Conservation (phyloP, 2,888 invertebrate genomes). For the Melipona bicolor region DNA sequence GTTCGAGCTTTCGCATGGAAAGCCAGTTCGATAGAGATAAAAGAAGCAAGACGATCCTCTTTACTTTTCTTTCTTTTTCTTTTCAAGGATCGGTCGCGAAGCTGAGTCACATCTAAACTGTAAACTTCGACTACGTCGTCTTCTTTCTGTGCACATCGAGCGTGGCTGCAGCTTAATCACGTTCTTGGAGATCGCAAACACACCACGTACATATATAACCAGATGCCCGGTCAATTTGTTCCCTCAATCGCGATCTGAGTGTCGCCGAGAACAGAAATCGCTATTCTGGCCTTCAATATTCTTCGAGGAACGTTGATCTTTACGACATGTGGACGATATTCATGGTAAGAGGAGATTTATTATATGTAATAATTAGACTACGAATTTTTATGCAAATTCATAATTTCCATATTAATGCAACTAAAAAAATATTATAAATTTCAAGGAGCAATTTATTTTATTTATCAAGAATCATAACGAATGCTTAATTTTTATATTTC, state of each 20-base stretch:
- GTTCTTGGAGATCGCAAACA: slow-evolving; percentile 71
- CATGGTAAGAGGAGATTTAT: slow-evolving; percentile 26
- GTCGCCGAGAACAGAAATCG: slow-evolving; percentile 31
- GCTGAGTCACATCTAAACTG: slow-evolving; percentile 57
- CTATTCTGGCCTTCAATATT: not conserved
- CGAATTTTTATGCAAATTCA: not conserved
- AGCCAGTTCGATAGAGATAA: slow-evolving; percentile 17
- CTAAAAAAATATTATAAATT: not conserved
- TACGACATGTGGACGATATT: slow-evolving; percentile 42
- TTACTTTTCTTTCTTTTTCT: slow-evolving; percentile 31
- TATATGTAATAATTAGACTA: not conserved
- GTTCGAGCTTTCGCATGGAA: slow-evolving; percentile 27
- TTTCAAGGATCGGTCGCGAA: slow-evolving; percentile 18
- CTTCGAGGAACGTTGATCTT: not conserved
- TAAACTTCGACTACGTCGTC: slow-evolving; percentile 49
- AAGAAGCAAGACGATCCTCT: slow-evolving; percentile 18
- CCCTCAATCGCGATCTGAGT: slow-evolving; percentile 64
- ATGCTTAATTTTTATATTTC: not conserved
- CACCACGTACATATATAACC: slow-evolving; percentile 75
- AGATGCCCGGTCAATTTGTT: slow-evolving; percentile 67
- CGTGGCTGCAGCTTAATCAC: slow-evolving; percentile 70
- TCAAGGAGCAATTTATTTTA: not conserved
- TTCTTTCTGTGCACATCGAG: slow-evolving; percentile 69
- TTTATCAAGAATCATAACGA: not conserved
- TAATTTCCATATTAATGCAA: not conserved